These are phyloP conservation scores for Poeciliopsis occidentalis DNA, from an alignment of 2,113 vertebrate genomes.

Conservation along the genomic window DNA sequence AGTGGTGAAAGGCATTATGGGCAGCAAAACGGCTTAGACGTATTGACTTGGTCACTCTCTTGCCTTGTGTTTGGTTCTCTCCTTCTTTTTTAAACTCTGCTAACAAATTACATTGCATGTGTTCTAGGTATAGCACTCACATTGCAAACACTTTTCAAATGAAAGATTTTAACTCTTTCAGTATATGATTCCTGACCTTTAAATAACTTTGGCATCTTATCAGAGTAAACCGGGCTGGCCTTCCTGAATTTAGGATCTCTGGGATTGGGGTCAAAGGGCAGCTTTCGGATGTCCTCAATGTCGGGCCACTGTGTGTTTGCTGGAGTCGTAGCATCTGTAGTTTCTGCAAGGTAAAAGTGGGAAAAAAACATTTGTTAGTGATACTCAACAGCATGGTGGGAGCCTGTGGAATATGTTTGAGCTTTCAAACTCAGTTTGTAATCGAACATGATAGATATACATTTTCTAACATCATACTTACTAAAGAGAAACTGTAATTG, in stretches of 20 bases:
- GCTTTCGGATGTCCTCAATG: constrained; percentile 90
- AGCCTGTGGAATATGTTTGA: too few relatives aligned
- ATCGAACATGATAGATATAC: too few relatives aligned
- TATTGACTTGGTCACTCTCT: constrained; percentile 89
- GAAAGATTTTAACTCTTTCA: constrained; percentile 2
- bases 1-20: constrained; percentile 98
- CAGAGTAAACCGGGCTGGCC: constrained; percentile 88
- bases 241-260: constrained; percentile 90
- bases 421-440: too few relatives aligned
- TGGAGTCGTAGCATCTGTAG: constrained; percentile 61
- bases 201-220: constrained; percentile 81
- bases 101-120: neutral
- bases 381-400: neutral
- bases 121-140: neutral
- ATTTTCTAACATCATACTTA: too few relatives aligned
- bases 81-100: constrained; percentile 80
- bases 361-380: neutral
- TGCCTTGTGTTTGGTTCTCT: constrained; percentile 76
- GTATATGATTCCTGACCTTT: constrained; percentile 81
- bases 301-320: constrained; percentile 88
- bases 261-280: constrained; percentile 89
- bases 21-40: constrained; percentile 92
- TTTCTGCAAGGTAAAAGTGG: constrained; percentile 55
- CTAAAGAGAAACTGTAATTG: too few relatives aligned
- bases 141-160: neutral